Percentiles rank a stretch among this genome's conserved stretches.
These are phyloP conservation scores for Dorcus hopei DNA, from an alignment of 2,888 invertebrate species.

Conservation along the genomic window DNA sequence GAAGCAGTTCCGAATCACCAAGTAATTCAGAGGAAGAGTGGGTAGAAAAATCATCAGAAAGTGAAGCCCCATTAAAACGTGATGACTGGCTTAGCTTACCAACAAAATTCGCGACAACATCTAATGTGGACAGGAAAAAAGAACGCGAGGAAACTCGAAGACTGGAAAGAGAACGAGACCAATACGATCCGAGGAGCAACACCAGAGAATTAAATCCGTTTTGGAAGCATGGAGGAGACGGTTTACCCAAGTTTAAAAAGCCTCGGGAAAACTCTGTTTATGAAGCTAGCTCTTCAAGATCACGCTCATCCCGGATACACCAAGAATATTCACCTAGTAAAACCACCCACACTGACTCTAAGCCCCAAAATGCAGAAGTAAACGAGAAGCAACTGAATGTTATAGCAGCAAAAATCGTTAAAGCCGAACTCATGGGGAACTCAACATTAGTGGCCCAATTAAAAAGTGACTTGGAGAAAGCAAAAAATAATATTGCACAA, in stretches of 20 bases:
- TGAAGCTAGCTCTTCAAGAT: too few relatives aligned
- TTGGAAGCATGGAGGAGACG: conserved; percentile 87
- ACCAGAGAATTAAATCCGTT: conserved; percentile 84
- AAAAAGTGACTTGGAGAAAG: conserved; percentile 70
- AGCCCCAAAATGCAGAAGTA: too few relatives aligned
- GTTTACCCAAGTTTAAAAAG: conserved; percentile 63
- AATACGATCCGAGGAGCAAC: conserved; percentile 69
- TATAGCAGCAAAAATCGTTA: conserved; percentile 84
- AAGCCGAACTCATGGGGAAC: conserved; percentile 93
- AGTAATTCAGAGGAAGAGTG: conserved; percentile 55
- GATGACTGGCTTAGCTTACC: conserved; percentile 80
- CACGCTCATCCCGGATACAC: too few relatives aligned
- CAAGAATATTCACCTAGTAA: too few relatives aligned
- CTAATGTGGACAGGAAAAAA: conserved; percentile 48
- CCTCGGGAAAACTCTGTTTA: conserved; percentile 34
- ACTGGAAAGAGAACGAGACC: conserved; percentile 55
- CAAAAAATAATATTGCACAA: conserved; percentile 50
- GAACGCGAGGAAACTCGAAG: conserved; percentile 52
- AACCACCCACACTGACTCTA: too few relatives aligned
- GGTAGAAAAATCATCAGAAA: conserved; percentile 54
- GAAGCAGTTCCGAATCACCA: conserved; percentile 26
- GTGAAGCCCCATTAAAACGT: conserved; percentile 35
- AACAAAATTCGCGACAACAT: conserved; percentile 31
- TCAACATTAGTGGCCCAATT: conserved; percentile 64
- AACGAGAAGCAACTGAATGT: conserved; percentile 82